Evolutionary conservation across 1,140 invertebrate genomes (phyloP), one percentile per base, ranked within the genome.

Genomic region (Halictus rubicundus): DNA sequence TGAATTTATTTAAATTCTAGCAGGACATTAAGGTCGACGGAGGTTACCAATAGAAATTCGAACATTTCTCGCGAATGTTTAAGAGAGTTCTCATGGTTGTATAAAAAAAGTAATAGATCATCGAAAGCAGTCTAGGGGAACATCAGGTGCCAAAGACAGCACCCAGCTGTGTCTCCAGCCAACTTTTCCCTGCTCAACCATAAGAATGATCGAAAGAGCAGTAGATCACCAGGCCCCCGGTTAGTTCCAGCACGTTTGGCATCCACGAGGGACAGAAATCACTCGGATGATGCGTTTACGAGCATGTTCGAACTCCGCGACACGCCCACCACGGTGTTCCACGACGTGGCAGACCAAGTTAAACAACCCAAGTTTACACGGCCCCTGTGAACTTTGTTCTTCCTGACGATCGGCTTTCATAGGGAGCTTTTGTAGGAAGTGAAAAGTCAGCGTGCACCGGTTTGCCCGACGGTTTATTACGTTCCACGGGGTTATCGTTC

Each of bases 201-300:
- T 19, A 2, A n/a, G 42, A 75, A 61, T 39, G 49, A 60, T 12
- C 52, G n/a, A 39, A 74, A 27, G 71, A 68, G 66, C 19, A 16
- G 16, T 54, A 54, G 49, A 21, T 54, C 49, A 68, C 72, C 42
- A 32, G 66, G 65, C 52, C 42, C 42, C 54, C 12, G 27, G 16
- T 39, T 32, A 76, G 66, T 75, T 52, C 39, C 23, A 16, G 8
- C 19, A 65, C 57, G 61, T 32, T 70, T 14, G n/a, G 65, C 57
- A 52, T 23, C 65, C 21, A 25, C 25, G 42, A 32, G 14, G 27
- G 21, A 27, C 59, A 3, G 68, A 27, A 63, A 52, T 37, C 16
- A 54, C 27, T 52, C 21, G 65, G 57, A 52, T 32, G 69, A 65
- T 65, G 79, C 65, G 25, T 81, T 82, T 46, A 60, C 69, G 61